phyloP scores from a whole-genome alignment of 2,797 vertebrate species.

The Natrix natrix region DNA sequence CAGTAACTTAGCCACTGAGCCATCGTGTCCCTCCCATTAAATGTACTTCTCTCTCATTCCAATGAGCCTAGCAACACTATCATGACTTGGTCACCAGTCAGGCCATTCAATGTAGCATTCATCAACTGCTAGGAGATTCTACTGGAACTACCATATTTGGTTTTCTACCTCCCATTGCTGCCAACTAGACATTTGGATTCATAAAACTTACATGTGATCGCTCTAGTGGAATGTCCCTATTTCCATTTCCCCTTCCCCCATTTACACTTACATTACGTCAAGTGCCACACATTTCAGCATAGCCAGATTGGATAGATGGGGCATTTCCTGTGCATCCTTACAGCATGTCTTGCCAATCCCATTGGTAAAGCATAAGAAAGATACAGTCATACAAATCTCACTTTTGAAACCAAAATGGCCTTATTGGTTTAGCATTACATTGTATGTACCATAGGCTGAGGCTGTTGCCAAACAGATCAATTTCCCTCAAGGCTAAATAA shows the following conservation, averaged over 20 bases:
- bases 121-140: not conserved
- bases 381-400: conserved; percentile 23
- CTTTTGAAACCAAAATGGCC: conserved; percentile 49
- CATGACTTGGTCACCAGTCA: not conserved
- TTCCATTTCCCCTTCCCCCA: not conserved
- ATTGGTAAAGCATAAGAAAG: conserved; percentile 18
- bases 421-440: conserved; percentile 23
- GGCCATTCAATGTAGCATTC: not conserved
- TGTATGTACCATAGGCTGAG: conserved; percentile 17
- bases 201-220: not conserved
- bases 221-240: not conserved
- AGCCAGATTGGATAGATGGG: conserved; percentile 26
- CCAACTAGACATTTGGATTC: not conserved
- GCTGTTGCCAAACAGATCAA: conserved; percentile 6
- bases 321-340: not conserved
- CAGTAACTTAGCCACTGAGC: too few relatives aligned
- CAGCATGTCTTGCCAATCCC: conserved; percentile 12
- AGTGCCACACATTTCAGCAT: conserved; percentile 44
- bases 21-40: not conserved
- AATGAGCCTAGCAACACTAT: not conserved
- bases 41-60: not conserved
- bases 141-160: not conserved
- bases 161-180: not conserved
- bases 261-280: conserved; percentile 36
- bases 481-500: conserved; percentile 34